phyloP scores from a whole-genome alignment of 35 echinoderm and acorn worm species.

The Stichopus chloronotus region DNA sequence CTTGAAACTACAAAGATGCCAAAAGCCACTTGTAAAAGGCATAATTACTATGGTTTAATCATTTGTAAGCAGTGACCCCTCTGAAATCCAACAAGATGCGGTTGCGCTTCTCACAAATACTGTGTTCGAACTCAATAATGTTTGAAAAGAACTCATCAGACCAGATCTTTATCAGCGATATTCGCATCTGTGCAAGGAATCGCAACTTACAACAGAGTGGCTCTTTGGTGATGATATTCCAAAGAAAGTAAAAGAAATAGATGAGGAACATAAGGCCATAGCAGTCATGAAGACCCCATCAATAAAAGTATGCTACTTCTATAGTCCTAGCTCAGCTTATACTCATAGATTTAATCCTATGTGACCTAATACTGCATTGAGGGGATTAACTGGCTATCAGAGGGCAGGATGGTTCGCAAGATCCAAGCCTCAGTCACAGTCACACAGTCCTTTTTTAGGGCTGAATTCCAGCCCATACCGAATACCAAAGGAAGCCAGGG shows the following conservation, averaged over 20 bases:
- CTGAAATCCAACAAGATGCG: constrained; percentile 62
- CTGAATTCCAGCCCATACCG: background rate
- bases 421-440: constrained; percentile 31
- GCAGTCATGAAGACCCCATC: constrained; percentile 48
- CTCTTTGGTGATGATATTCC: constrained; percentile 60
- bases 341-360: constrained; percentile 7
- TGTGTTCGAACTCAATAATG: constrained; percentile 48
- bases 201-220: constrained; percentile 37
- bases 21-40: constrained; percentile 63
- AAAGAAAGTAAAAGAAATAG: constrained; percentile 57
- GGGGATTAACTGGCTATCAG: background rate
- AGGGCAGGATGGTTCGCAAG: constrained; percentile 38
- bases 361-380: background rate
- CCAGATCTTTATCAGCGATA: constrained; percentile 55
- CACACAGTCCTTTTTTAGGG: constrained; percentile 52
- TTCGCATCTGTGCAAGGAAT: constrained; percentile 54
- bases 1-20: constrained; percentile 49
- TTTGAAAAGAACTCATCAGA: constrained; percentile 57
- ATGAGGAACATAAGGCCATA: constrained; percentile 61
- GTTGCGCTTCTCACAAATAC: constrained; percentile 39
- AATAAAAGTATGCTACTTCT: background rate
- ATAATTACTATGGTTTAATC: constrained; percentile 29
- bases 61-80: background rate
- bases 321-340: background rate
- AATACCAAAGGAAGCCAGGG: background rate